Evolutionary conservation across 2,888 invertebrate genomes (phyloP), one percentile per base, ranked within the genome.

Genomic region (Strigamia maritima): DNA sequence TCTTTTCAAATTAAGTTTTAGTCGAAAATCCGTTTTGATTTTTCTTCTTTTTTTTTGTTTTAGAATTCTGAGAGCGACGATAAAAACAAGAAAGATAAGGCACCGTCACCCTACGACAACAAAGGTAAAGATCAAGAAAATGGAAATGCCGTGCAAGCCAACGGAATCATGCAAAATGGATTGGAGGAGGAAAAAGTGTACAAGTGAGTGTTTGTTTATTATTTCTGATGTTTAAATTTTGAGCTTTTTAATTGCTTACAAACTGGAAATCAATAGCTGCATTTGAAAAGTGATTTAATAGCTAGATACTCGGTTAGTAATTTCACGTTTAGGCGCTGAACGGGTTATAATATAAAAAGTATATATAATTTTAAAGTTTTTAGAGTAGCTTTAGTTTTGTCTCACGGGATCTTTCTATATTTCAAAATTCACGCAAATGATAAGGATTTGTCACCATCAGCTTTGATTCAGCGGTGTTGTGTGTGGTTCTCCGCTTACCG

Each of bases 111-210:
- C 31, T 90, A 89, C 84, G 89, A 89, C 81, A 86, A 84, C 44
- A 80, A 80, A 76, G 79, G 24, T 38, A 80, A 79, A 70, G 80
- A 79, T 38, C 79, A 79, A 65, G 80, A 80, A 19, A 78, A 78
- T 35, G 22, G 74, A 31, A 76, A 79, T 26, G 60, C 54, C 22
- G 79, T 87, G 70, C 89, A 89, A 82, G 86, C 87, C 80, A 89
- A 89, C 82, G 89, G 89, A 77, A 86, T 89, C 81, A 86, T 88
- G 81, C 89, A 90, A 85, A 92, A 92, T 86, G 92, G 92, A 82
- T 88, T 94, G 83, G 86, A 86, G 74, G 94, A 94, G 83, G 94
- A 94, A 84, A 94, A 94, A 88, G 92, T 92, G 83, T 94, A 94
- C 87, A 94, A 94, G 94, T 94, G 86, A 92, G 93, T 92, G 81